Conservation (phyloP, 2,888 invertebrate species). For the Adineta ricciae region DNA sequence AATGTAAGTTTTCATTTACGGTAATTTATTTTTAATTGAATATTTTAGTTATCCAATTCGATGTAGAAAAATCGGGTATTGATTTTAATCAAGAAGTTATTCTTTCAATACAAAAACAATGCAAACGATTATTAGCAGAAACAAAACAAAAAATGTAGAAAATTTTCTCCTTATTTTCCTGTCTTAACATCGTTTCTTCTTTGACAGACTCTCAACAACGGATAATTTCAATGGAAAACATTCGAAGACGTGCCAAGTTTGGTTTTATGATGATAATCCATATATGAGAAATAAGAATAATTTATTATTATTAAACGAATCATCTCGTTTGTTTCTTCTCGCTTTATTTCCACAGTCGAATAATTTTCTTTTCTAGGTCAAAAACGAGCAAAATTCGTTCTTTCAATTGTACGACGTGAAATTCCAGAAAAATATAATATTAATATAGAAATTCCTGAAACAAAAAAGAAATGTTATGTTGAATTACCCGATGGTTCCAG, state of each 20-base stretch:
- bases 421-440: neutral
- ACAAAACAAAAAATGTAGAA: neutral
- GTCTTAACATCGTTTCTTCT: neutral
- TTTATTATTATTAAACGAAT: neutral
- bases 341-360: neutral
- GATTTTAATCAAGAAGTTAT: neutral
- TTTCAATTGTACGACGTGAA: neutral
- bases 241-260: neutral
- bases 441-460: slow-evolving; percentile 4
- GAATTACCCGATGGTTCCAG: neutral
- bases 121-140: neutral
- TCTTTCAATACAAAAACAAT: neutral
- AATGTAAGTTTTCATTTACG: neutral
- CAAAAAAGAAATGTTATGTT: neutral
- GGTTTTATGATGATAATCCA: neutral
- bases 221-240: neutral
- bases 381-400: neutral
- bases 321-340: neutral
- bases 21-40: neutral
- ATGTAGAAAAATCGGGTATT: neutral
- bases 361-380: neutral
- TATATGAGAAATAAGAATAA: neutral
- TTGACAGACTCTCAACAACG: neutral
- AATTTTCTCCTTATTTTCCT: neutral
- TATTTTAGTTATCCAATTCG: neutral